A percentile compares a stretch with the other conserved stretches of the same genome.
Evolutionary conservation across 2,888 invertebrate genomes (phyloP).

Genomic region (Pelosia muscerda): DNA sequence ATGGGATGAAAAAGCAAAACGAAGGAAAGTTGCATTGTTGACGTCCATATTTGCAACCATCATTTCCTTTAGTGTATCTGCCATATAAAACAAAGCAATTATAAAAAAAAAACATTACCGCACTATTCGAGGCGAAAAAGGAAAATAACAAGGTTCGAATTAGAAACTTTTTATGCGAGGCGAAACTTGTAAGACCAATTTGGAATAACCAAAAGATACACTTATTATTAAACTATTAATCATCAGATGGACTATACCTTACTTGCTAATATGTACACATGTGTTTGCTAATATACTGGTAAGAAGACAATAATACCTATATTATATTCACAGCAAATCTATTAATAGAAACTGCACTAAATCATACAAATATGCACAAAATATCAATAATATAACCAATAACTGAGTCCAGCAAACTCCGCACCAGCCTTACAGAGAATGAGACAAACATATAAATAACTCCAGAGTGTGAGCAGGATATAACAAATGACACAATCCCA

Average conservation of each 20-base stretch:
- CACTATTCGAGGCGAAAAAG: not conserved
- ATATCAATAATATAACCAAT: conserved; percentile 34
- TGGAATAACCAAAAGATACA: too few relatives aligned
- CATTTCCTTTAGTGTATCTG: too few relatives aligned
- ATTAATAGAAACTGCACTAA: conserved; percentile 13
- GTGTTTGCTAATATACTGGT: too few relatives aligned
- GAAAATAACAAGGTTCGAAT: not conserved
- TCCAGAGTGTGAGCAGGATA: conserved; percentile 33
- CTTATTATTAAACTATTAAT: too few relatives aligned
- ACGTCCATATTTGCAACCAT: not conserved
- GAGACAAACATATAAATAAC: conserved; percentile 20
- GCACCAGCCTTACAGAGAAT: conserved; percentile 25
- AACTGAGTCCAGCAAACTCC: conserved; percentile 34
- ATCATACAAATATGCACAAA: conserved; percentile 18
- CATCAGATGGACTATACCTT: too few relatives aligned
- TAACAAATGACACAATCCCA: conserved; percentile 49
- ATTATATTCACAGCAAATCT: not conserved
- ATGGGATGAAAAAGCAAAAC: not conserved
- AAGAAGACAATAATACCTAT: too few relatives aligned
- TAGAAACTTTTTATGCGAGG: not conserved
- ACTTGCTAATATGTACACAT: too few relatives aligned
- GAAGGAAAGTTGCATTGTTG: not conserved
- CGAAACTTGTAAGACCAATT: not conserved
- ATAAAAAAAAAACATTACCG: not conserved
- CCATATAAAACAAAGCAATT: not conserved